These are phyloP conservation scores for Tetragonula clypearis DNA, from an alignment of 1,140 invertebrate genomes.

Conservation along the genomic window DNA sequence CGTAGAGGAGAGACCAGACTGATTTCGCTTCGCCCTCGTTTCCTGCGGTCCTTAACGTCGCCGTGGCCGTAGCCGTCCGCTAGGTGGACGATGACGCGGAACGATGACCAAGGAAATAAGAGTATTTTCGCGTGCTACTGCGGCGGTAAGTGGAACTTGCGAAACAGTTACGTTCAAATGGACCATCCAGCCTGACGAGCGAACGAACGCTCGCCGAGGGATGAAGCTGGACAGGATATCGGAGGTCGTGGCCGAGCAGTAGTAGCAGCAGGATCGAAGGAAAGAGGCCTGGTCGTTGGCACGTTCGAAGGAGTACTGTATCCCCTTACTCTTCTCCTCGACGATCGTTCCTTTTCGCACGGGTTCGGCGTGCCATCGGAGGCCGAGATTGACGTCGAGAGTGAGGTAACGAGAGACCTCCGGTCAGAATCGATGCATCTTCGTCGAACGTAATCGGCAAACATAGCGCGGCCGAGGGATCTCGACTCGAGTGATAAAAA, in stretches of 20 bases:
- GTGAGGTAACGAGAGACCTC: slow-evolving; percentile 5
- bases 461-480: slow-evolving; percentile 38
- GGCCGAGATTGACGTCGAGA: slow-evolving; percentile 15
- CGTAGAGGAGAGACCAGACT: too few relatives aligned
- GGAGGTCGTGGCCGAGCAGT: too few relatives aligned
- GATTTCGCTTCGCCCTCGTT: slow-evolving; percentile 13
- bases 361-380: slow-evolving; percentile 23
- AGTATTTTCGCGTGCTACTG: slow-evolving; percentile 41
- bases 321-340: background rate
- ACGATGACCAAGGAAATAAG: slow-evolving; percentile 47
- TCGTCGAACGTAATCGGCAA: slow-evolving; percentile 56
- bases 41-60: background rate
- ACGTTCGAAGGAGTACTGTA: slow-evolving; percentile 29
- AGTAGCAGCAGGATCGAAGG: background rate
- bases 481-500: slow-evolving; percentile 1
- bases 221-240: slow-evolving; percentile 39
- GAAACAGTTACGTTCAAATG: slow-evolving; percentile 63
- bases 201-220: slow-evolving; percentile 1
- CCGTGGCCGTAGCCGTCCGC: slow-evolving; percentile 10
- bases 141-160: slow-evolving; percentile 53
- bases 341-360: background rate
- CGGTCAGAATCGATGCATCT: slow-evolving; percentile 46
- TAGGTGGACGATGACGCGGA: slow-evolving; percentile 12
- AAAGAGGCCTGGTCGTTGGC: slow-evolving; percentile 49
- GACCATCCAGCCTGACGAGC: slow-evolving; percentile 48